A percentile compares a stretch with the other conserved stretches of the same genome.
These are phyloP conservation scores for Drosophila putrida DNA, from an alignment of 2,888 invertebrate genomes.

Conservation along the genomic window DNA sequence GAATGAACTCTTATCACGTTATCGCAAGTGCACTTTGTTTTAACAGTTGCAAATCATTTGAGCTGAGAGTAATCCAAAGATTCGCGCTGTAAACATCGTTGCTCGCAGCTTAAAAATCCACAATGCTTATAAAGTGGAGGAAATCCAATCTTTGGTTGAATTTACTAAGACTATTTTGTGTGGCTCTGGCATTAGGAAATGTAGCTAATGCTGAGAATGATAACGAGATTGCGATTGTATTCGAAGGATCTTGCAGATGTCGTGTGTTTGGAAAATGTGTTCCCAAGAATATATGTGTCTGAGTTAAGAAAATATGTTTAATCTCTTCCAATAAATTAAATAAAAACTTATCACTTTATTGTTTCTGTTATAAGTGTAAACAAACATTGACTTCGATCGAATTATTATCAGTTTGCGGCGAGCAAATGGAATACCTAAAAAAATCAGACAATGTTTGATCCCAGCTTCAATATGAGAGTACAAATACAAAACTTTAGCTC, in stretches of 20 bases:
- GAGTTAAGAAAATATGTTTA: background rate
- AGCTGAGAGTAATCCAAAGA: background rate
- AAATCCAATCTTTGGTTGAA: background rate
- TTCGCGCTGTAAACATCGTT: slow-evolving; percentile 1
- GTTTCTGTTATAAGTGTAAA: background rate
- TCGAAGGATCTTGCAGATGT: slow-evolving; percentile 20
- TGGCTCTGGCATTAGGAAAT: background rate
- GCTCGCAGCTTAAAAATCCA: background rate
- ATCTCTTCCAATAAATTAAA: background rate
- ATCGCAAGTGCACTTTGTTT: background rate
- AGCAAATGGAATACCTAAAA: slow-evolving; percentile 59
- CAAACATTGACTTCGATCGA: background rate
- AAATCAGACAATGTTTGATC: background rate
- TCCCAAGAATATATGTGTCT: background rate
- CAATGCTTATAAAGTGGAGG: slow-evolving; percentile 4
- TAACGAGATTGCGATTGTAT: background rate
- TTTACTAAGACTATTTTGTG: slow-evolving; percentile 1
- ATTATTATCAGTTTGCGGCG: slow-evolving; percentile 29
- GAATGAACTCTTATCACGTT: slow-evolving; percentile 3
- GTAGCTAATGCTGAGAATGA: background rate
- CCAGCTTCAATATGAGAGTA: no score
- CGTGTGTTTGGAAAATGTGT: slow-evolving; percentile 5
- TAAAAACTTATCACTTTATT: background rate
- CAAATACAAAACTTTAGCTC: no score
- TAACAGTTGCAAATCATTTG: background rate